Evolutionary conservation across 1,140 invertebrate genomes (phyloP), one percentile per base, ranked within the genome.

Genomic region (Megathymus violae): DNA sequence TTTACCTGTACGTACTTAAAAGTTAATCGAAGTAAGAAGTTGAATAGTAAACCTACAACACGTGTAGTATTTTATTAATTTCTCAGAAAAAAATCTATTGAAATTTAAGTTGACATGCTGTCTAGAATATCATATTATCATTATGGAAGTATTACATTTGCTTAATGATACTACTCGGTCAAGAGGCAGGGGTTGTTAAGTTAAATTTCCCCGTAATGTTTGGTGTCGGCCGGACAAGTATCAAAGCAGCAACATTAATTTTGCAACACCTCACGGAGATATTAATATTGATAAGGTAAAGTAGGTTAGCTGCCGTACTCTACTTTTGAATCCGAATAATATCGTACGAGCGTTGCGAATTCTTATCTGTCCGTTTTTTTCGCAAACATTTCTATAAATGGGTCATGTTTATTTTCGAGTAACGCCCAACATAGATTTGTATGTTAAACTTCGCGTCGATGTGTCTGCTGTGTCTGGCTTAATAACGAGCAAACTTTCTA

Each of bases 251-350:
- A 22, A 59, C 43, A 56, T 31, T 27, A 59, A 63, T 85, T 88
- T 87, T 79, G 85, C 79, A 86, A 86, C 63, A 78, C 64, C 58
- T 69, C 47, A 70, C 70, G 77, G 81, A 86, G 86, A 87, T 80
- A 78, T 76, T 82, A 85, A 88, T 80, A 85, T 80, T 76, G 88
- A 91, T 91, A 91, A 78, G 64, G 50, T 48, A 74, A 89, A 77
- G 76, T 91, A 87, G 86, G 88, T 88, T 88, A 87, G 83, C 78
- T 83, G 85, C 84, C 71, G 78, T 87, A 82, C 69, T 76, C 63
- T 69, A 72, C 74, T 78, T 78, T 76, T 69, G 70, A 71, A 78
- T 69, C 80, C 79, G 75, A 91, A 91, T 82, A 81, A 86, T 90
- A 88, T 88, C 88, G 81, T 79, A 78, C 77, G 73, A 85, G 81